These are phyloP conservation scores for Upupa epops DNA, from an alignment of 2,113 vertebrate species.

Conservation along the genomic window DNA sequence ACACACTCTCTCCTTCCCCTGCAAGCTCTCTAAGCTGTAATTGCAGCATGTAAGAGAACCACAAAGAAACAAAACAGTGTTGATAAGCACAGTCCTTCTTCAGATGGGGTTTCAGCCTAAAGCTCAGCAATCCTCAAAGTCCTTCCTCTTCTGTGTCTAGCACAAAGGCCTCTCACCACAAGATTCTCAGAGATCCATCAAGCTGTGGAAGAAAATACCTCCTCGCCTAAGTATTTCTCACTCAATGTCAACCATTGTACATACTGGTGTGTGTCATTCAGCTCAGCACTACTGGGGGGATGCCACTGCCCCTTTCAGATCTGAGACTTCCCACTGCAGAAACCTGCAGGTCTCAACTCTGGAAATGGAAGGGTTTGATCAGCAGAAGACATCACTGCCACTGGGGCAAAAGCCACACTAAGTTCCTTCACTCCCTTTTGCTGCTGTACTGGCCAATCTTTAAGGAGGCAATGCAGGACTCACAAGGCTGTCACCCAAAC, in stretches of 20 bases:
- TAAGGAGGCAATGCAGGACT: neutral
- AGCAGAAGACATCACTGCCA: neutral
- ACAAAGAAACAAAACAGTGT: conserved; percentile 15
- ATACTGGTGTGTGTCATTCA: neutral
- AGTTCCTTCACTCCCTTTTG: neutral
- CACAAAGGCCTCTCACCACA: neutral
- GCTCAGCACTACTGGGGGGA: neutral
- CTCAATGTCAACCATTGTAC: fast-evolving
- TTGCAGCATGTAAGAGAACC: conserved; percentile 29
- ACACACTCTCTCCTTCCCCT: neutral
- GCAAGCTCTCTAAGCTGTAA: conserved; percentile 34
- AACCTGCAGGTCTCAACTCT: neutral
- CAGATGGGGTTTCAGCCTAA: neutral
- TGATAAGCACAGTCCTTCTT: neutral
- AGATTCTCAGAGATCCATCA: neutral
- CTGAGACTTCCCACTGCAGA: neutral
- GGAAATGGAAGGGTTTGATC: neutral
- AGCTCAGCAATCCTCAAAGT: neutral
- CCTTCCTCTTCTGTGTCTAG: neutral
- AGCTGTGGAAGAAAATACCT: neutral
- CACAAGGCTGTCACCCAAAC: fast-evolving
- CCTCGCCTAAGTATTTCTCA: neutral
- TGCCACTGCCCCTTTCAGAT: neutral
- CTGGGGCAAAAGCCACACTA: neutral
- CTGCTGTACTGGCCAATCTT: neutral